Conservation (phyloP, 2,888 invertebrate genomes). For the Amphipyra tragopoginis region DNA sequence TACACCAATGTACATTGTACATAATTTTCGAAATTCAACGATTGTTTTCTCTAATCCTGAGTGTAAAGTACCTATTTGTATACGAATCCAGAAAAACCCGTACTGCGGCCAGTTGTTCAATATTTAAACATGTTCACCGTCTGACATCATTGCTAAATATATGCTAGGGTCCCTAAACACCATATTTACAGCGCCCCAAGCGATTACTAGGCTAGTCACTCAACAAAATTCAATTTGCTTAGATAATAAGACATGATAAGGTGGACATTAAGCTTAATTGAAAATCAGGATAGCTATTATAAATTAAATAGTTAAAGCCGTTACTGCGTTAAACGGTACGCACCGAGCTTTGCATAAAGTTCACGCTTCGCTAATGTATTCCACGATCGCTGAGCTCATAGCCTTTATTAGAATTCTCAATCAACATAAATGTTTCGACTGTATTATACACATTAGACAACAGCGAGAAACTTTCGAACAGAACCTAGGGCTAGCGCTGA, state of each 20-base stretch:
- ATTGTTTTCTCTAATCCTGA: constrained; percentile 4
- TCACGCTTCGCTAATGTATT: constrained; percentile 86
- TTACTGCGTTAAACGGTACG: constrained; percentile 66
- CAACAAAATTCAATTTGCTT: constrained; percentile 57
- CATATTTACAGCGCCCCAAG: constrained; percentile 45
- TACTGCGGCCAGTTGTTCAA: constrained; percentile 36
- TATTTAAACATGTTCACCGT: constrained; percentile 40
- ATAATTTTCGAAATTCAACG: background rate
- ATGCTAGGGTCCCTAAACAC: constrained; percentile 28
- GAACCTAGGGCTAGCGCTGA: constrained; percentile 75
- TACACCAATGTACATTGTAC: background rate
- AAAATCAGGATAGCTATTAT: constrained; percentile 68
- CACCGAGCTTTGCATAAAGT: constrained; percentile 67
- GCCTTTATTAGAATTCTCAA: constrained; percentile 85
- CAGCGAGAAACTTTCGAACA: constrained; percentile 71
- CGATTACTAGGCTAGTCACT: constrained; percentile 36
- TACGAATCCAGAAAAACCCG: constrained; percentile 52
- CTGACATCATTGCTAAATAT: constrained; percentile 58
- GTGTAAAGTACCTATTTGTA: constrained; percentile 15
- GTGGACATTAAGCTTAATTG: constrained; percentile 69
- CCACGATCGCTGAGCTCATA: constrained; percentile 88
- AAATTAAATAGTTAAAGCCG: constrained; percentile 68
- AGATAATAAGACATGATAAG: constrained; percentile 64
- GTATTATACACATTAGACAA: constrained; percentile 72
- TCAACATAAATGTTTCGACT: constrained; percentile 77